phyloP scores from a whole-genome alignment of 2,113 vertebrate genomes.

The Lamprotornis superbus region DNA sequence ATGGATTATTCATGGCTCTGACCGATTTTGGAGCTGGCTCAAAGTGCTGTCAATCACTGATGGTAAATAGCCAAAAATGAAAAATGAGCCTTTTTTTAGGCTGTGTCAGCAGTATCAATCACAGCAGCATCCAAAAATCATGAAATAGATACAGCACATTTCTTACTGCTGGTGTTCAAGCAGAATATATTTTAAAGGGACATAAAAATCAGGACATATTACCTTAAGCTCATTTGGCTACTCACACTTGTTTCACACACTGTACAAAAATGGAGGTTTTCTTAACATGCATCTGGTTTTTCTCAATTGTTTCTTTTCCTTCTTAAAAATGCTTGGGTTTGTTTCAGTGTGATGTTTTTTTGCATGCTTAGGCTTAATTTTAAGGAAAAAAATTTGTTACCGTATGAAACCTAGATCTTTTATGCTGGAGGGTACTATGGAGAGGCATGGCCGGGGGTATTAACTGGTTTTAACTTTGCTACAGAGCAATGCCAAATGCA shows the following conservation, averaged over 20 bases:
- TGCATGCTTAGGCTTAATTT: background rate
- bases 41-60: conserved; percentile 18
- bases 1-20: conserved; percentile 11
- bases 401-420: background rate
- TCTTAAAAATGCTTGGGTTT: background rate
- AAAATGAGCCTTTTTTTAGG: conserved; percentile 2
- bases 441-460: background rate
- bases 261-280: rapidly evolving
- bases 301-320: background rate
- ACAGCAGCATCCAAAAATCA: conserved; percentile 12
- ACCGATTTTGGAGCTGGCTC: background rate
- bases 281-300: background rate
- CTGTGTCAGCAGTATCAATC: conserved; percentile 46
- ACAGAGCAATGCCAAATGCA: background rate
- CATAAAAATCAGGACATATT: background rate
- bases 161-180: background rate
- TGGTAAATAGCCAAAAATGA: conserved; percentile 48
- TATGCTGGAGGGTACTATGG: background rate
- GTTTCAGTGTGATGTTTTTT: background rate
- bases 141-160: background rate
- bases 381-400: background rate
- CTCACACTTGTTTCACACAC: background rate
- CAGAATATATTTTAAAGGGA: background rate
- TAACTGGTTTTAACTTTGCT: background rate
- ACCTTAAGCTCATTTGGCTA: background rate